Conservation (phyloP, 2,888 invertebrate species). For the Macrophya annulata region DNA sequence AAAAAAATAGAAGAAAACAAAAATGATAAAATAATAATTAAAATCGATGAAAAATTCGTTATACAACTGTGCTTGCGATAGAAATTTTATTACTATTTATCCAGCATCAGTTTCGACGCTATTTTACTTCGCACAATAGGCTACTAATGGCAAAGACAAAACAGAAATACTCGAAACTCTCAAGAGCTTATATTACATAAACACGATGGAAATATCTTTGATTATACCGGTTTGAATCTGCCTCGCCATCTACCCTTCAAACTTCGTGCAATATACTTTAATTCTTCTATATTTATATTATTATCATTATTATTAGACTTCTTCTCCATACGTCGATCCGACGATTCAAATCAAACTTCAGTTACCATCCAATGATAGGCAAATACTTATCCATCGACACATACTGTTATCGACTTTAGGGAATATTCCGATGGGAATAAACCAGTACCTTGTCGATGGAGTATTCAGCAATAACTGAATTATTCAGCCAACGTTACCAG, state of each 20-base stretch:
- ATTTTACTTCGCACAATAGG: neutral
- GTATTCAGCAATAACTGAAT: no score
- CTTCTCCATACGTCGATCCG: neutral
- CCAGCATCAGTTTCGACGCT: neutral
- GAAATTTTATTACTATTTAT: neutral
- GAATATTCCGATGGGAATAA: neutral
- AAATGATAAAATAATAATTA: neutral
- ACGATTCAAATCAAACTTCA: neutral
- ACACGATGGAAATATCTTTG: constrained; percentile 19
- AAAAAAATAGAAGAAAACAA: neutral
- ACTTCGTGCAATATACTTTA: neutral
- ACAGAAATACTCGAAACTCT: constrained; percentile 20
- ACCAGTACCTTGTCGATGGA: neutral
- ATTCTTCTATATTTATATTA: neutral
- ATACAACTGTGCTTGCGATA: neutral
- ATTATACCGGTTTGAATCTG: constrained; percentile 25
- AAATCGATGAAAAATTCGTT: neutral
- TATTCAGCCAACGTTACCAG: no score
- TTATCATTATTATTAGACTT: neutral
- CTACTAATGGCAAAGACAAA: constrained; percentile 23
- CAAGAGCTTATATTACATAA: constrained; percentile 28
- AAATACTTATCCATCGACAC: neutral
- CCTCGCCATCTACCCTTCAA: constrained; percentile 30
- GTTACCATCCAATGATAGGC: neutral
- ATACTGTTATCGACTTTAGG: neutral